These are phyloP conservation scores for Bombus superbus DNA, from an alignment of 1,140 invertebrate species.

Conservation along the genomic window DNA sequence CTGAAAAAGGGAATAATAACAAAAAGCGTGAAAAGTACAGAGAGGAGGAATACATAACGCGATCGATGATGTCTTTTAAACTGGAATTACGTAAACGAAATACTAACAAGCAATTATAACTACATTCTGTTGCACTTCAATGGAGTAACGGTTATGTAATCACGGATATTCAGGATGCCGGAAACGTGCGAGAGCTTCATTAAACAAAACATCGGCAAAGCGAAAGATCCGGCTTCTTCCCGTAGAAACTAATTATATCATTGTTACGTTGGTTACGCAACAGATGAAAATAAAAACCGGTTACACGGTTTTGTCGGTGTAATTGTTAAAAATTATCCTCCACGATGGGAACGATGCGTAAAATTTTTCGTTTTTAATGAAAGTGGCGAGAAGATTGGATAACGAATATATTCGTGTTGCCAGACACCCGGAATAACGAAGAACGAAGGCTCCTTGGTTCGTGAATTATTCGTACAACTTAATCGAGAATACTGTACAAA, in stretches of 20 bases:
- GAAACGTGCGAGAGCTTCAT: neutral
- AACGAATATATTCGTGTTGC: too few relatives aligned
- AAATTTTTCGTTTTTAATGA: too few relatives aligned
- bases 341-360: too few relatives aligned
- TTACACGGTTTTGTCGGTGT: neutral
- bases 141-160: neutral
- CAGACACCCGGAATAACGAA: too few relatives aligned
- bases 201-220: neutral
- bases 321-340: too few relatives aligned
- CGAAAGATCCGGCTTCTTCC: neutral
- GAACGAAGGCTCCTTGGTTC: too few relatives aligned
- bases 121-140: neutral
- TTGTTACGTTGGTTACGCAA: neutral
- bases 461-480: too few relatives aligned
- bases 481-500: too few relatives aligned
- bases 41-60: neutral
- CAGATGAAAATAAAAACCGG: neutral
- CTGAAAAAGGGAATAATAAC: neutral
- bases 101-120: neutral
- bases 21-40: too few relatives aligned
- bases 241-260: conserved; percentile 8
- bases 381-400: too few relatives aligned
- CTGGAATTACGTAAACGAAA: neutral
- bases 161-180: neutral
- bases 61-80: neutral